Conservation (phyloP, 35 echinoderm and acorn worm genomes). For the Amphiura filiformis region DNA sequence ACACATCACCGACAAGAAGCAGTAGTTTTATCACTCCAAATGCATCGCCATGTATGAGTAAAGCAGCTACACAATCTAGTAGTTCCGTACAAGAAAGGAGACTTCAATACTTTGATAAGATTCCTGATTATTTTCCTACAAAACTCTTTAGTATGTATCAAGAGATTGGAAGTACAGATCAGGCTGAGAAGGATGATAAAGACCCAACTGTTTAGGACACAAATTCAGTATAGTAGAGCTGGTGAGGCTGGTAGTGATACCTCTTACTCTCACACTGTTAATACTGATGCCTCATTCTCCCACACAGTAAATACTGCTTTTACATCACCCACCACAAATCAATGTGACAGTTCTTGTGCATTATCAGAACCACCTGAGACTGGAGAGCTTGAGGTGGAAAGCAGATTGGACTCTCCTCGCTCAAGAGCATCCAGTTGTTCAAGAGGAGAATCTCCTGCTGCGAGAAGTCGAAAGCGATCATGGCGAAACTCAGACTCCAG, state of each 20-base stretch:
- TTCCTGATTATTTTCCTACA: slow-evolving; percentile 24
- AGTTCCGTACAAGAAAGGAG: background rate
- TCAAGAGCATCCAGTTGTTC: background rate
- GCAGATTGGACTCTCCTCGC: background rate
- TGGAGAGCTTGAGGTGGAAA: no score
- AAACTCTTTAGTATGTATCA: slow-evolving; percentile 30
- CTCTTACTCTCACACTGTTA: background rate
- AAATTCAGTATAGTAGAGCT: background rate
- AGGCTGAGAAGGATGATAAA: background rate
- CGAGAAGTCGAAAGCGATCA: background rate
- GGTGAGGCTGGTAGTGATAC: background rate
- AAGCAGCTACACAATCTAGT: background rate
- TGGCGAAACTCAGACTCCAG: background rate
- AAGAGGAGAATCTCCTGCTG: background rate
- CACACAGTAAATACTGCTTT: background rate
- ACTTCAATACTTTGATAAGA: slow-evolving; percentile 33
- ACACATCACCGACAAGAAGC: background rate
- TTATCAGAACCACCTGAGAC: no score
- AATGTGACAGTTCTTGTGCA: background rate
- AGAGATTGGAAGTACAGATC: slow-evolving; percentile 1
- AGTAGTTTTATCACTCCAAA: background rate
- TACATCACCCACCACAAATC: background rate
- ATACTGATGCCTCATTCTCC: background rate
- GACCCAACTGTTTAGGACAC: background rate
- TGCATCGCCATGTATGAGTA: background rate